Evolutionary conservation across 2,113 vertebrate genomes (phyloP).

Genomic region (Grallaria varia): DNA sequence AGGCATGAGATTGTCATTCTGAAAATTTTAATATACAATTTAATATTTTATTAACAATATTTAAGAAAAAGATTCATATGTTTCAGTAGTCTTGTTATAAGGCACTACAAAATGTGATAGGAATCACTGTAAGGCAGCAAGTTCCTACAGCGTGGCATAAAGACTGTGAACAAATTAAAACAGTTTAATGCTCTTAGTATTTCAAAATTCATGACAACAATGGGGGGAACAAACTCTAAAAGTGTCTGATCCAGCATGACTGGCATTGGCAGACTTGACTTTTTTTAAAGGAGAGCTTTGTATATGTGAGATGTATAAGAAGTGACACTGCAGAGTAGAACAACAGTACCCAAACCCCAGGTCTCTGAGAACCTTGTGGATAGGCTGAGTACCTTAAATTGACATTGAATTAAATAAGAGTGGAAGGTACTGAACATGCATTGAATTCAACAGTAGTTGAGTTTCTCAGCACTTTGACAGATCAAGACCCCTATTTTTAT

Average conservation of each 20-base stretch:
- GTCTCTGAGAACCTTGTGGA: background rate
- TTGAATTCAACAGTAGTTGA: background rate
- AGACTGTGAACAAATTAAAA: slow-evolving; percentile 29
- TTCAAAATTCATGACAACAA: background rate
- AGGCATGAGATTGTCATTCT: slow-evolving; percentile 49
- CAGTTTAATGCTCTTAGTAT: background rate
- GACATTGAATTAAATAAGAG: slow-evolving; percentile 34
- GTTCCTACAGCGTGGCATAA: background rate
- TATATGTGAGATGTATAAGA: background rate
- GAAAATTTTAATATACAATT: slow-evolving; percentile 69
- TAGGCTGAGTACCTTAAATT: background rate
- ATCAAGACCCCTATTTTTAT: slow-evolving; percentile 39
- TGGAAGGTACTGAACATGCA: background rate
- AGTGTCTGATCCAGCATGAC: background rate
- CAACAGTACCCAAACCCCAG: background rate
- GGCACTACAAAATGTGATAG: background rate
- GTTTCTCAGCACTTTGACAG: slow-evolving; percentile 19
- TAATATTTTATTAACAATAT: slow-evolving; percentile 76
- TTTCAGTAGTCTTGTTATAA: slow-evolving; percentile 38
- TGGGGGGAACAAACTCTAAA: background rate
- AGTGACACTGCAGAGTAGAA: background rate
- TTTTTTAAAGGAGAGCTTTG: background rate
- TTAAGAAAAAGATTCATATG: slow-evolving; percentile 53
- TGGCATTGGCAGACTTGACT: background rate
- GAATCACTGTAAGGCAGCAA: slow-evolving; percentile 19